A percentile compares a stretch with the other conserved stretches of the same genome.
phyloP scores from a whole-genome alignment of 30 jellyfish, hydroid and myxozoan species.

The Aurelia sp. region DNA sequence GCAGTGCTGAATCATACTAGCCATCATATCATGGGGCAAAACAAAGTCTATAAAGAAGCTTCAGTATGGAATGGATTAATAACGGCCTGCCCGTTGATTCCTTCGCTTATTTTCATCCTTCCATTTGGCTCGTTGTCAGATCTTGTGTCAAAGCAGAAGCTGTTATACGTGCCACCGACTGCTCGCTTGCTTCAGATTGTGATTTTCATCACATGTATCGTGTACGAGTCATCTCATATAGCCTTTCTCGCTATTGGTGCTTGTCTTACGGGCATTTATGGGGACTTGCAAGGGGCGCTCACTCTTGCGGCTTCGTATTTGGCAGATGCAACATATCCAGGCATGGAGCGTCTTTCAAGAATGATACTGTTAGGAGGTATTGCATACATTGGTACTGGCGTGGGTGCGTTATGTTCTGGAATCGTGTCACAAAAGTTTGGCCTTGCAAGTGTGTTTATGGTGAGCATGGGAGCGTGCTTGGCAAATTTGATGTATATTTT shows the following conservation, averaged over 20 bases:
- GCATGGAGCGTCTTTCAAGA: constrained; percentile 1
- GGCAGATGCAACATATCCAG: constrained; percentile 19
- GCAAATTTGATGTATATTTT: neutral
- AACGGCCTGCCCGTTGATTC: neutral
- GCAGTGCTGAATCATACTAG: too few relatives aligned
- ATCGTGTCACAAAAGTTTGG: constrained; percentile 8
- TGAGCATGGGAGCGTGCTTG: neutral
- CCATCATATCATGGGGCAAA: too few relatives aligned
- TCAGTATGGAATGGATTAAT: constrained; percentile 18
- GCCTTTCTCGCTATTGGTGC: constrained; percentile 17
- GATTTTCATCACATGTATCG: constrained; percentile 3
- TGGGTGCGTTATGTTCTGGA: constrained; percentile 17
- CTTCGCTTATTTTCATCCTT: constrained; percentile 15
- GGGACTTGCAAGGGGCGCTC: constrained; percentile 33
- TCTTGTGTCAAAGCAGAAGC: constrained; percentile 17
- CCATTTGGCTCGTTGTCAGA: constrained; percentile 33
- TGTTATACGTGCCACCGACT: constrained; percentile 20
- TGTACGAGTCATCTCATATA: neutral
- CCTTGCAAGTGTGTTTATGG: neutral
- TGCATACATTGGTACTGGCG: constrained; percentile 1
- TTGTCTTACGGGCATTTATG: constrained; percentile 12
- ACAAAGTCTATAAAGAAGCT: neutral
- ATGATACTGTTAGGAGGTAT: constrained; percentile 18
- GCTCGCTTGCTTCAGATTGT: neutral
- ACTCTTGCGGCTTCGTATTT: neutral